A percentile compares a stretch with the other conserved stretches of the same genome.
Conservation (phyloP, 2,888 invertebrate genomes). For the Kryphioiulus occultus region DNA sequence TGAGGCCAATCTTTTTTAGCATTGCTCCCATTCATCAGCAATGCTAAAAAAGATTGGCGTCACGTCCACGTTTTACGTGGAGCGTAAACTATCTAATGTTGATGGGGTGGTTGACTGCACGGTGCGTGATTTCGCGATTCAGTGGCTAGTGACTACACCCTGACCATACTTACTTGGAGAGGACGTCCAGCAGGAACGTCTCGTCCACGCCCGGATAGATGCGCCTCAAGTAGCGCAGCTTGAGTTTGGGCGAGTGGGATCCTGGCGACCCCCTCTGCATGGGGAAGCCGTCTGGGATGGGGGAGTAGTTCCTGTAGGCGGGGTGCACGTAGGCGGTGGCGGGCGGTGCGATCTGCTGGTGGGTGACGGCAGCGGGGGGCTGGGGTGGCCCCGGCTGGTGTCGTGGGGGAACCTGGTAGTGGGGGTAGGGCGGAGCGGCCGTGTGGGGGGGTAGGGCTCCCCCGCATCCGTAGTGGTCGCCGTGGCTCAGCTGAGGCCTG, state of each 20-base stretch:
- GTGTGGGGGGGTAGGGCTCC: not conserved
- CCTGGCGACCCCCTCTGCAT: constrained; percentile 51
- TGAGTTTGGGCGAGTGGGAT: constrained; percentile 57
- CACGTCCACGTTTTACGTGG: too few relatives aligned
- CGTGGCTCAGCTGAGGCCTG: not conserved
- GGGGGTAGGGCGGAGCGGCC: constrained; percentile 40
- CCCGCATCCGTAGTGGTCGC: constrained; percentile 24
- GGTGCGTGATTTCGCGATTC: too few relatives aligned
- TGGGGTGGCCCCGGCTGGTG: not conserved
- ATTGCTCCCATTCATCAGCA: too few relatives aligned
- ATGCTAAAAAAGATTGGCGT: too few relatives aligned
- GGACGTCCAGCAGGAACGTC: constrained; percentile 57
- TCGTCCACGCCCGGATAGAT: constrained; percentile 58
- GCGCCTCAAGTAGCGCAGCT: constrained; percentile 57
- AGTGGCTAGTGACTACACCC: too few relatives aligned
- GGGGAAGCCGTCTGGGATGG: not conserved
- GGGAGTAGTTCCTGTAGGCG: constrained; percentile 41
- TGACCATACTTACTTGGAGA: constrained; percentile 57
- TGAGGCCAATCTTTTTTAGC: too few relatives aligned
- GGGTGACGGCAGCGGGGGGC: constrained; percentile 31
- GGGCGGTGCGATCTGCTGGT: constrained; percentile 35
- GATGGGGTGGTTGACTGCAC: too few relatives aligned
- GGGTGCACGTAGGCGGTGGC: not conserved
- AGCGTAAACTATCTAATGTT: too few relatives aligned
- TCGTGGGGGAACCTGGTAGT: constrained; percentile 43